phyloP scores from a whole-genome alignment of 2,888 invertebrate genomes.

The Cantharis lateralis region DNA sequence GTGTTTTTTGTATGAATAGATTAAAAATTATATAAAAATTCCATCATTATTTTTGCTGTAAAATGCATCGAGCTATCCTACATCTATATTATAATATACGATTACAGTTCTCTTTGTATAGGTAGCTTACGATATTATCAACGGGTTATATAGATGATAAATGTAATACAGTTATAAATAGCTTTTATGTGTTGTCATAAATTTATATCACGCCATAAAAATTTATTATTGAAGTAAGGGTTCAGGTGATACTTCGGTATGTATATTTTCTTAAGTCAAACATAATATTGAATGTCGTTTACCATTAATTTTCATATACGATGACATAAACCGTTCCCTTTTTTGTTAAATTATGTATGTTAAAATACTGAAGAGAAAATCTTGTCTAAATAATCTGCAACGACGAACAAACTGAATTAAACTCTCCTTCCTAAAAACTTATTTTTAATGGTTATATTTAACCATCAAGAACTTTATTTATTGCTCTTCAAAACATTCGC shows the following conservation, averaged over 20 bases:
- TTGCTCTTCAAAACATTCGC: too few species aligned
- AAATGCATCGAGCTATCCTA: neutral
- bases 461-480: too few species aligned
- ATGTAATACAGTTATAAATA: neutral
- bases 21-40: neutral
- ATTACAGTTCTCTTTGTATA: neutral
- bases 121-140: neutral
- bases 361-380: neutral
- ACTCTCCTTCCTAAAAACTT: too few species aligned
- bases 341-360: neutral
- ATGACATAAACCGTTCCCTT: neutral
- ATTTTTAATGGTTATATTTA: too few species aligned
- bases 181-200: neutral
- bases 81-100: neutral
- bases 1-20: neutral
- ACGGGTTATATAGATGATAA: neutral
- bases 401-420: neutral
- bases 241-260: neutral
- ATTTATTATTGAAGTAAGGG: neutral
- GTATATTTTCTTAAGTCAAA: conserved; percentile 1
- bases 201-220: conserved; percentile 1
- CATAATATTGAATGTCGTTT: neutral
- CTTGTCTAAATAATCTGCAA: neutral
- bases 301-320: neutral
- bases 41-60: neutral